Conservation (phyloP, 1,140 invertebrate genomes). For the Anastatus disparis region DNA sequence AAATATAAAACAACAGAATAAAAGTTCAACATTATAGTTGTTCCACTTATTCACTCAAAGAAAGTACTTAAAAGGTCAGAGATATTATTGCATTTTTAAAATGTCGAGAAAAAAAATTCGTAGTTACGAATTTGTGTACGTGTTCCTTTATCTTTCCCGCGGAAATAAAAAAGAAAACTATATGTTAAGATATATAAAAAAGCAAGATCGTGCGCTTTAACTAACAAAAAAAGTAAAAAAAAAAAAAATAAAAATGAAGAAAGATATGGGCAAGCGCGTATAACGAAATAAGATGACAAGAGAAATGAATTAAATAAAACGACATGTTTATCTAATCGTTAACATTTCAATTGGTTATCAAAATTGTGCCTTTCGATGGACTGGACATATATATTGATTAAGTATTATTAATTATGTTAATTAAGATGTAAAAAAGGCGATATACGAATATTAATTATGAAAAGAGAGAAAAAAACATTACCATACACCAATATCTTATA, state of each 20-base stretch:
- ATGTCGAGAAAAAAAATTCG: slow-evolving; percentile 29
- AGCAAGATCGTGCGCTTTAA: background rate
- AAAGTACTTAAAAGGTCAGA: slow-evolving; percentile 35
- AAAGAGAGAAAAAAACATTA: background rate
- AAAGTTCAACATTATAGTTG: slow-evolving; percentile 32
- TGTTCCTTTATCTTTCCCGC: slow-evolving; percentile 33
- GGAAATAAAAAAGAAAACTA: slow-evolving; percentile 1
- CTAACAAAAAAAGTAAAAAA: slow-evolving; percentile 24
- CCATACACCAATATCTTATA: background rate
- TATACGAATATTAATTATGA: slow-evolving; percentile 1
- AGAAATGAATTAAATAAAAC: slow-evolving; percentile 21
- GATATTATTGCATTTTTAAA: slow-evolving; percentile 19
- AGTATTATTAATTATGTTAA: slow-evolving; percentile 47
- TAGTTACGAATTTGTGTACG: slow-evolving; percentile 32
- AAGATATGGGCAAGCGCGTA: slow-evolving; percentile 4
- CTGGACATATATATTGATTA: slow-evolving; percentile 52
- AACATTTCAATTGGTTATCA: slow-evolving; percentile 59
- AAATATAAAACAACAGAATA: too few relatives aligned
- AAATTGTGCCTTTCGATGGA: slow-evolving; percentile 64
- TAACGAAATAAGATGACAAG: slow-evolving; percentile 25
- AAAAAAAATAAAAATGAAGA: background rate
- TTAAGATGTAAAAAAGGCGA: slow-evolving; percentile 22
- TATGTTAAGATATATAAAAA: slow-evolving; percentile 8
- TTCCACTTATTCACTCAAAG: slow-evolving; percentile 26
- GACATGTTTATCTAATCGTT: slow-evolving; percentile 45